Conservation (phyloP, 2,113 vertebrate genomes). For the Mobula hypostoma region DNA sequence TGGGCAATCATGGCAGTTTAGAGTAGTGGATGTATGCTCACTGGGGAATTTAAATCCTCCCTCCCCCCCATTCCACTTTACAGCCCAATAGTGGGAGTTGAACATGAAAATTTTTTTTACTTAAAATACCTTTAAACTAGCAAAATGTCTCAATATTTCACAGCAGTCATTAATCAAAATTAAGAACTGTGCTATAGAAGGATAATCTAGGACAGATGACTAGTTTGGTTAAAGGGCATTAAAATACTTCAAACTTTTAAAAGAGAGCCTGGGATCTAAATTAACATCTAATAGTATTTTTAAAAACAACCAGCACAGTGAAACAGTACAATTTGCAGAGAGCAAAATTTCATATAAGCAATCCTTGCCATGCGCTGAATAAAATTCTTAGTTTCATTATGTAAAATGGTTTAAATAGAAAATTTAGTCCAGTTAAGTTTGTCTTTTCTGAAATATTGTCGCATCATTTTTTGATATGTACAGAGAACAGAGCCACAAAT, state of each 20-base stretch:
- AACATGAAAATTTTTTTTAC: neutral
- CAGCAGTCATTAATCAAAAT: neutral
- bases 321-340: neutral
- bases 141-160: neutral
- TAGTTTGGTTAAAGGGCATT: too few relatives aligned
- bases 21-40: neutral
- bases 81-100: neutral
- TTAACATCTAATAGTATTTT: neutral
- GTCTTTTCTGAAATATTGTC: neutral
- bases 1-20: neutral
- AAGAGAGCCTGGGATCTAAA: neutral
- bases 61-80: neutral
- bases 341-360: neutral
- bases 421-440: neutral
- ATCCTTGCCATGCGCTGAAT: too few relatives aligned
- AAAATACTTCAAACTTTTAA: neutral
- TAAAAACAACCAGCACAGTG: neutral
- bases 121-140: neutral
- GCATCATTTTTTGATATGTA: too few relatives aligned
- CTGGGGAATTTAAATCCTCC: neutral
- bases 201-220: too few relatives aligned
- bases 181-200: neutral
- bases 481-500: neutral
- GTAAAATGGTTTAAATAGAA: neutral
- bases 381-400: neutral